Evolutionary conservation across 2,888 invertebrate genomes (phyloP), one percentile per base, ranked within the genome.

Genomic region (Hirtodrosophila confusa): DNA sequence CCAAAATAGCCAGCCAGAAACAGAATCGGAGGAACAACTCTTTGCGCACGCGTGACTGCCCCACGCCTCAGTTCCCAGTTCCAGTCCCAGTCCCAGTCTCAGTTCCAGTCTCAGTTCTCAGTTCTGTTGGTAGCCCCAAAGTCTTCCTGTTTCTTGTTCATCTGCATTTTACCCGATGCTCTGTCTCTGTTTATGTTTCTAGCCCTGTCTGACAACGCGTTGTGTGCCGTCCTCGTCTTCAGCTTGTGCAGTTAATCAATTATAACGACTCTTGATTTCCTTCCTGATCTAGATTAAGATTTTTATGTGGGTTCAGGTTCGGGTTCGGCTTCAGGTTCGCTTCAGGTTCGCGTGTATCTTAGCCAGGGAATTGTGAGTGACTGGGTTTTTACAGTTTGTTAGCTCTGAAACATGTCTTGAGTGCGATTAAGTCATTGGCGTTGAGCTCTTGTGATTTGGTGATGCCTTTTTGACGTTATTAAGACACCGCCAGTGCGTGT

Each of bases 181-280:
- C 47, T 36, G 37, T 44, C 55, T 54, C 64, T 44, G 49, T 55
- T 43, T 24, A 47, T 31, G 33, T 37, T 48, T 12, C n/a, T 11
- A 4, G 40, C 57, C 24, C 36, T 12, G 39, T 41, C 56, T 51
- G 35, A 31, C 8, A 31, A 31, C 31, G 31, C 44, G 39, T 31
- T 35, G 41, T 24, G 54, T 58, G 44, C 48, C 55, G 48, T 27
- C 27, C 6, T 49, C 49, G 41, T 50, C 43, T 61, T 24, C 63
- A 45, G 57, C 60, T 61, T 73, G 78, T 83, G 86, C 87, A 89
- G 88, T 89, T 90, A 90, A 90, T 90, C 90, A 90, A 90, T 90
- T 90, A 88, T 88, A 90, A 89, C 89, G 90, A 90, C 88, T 90
- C 89, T 90, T 90, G 88, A 90, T 90, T 90, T 90, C 89, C 90